phyloP scores from a whole-genome alignment of 2,113 vertebrate species.

The Myrmophylax atrothorax region DNA sequence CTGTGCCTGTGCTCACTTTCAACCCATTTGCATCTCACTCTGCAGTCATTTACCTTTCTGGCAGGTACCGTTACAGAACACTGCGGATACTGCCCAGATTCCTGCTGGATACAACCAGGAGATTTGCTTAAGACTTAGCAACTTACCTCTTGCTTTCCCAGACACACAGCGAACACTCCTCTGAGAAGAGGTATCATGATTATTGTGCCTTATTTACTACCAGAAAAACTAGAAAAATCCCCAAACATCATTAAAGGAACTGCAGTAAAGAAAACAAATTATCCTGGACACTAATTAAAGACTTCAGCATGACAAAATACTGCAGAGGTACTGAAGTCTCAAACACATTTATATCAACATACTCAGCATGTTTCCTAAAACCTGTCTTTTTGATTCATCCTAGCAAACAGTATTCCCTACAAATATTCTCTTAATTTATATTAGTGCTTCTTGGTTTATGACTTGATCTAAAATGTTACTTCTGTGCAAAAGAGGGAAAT shows the following conservation, averaged over 20 bases:
- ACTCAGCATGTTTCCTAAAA: not conserved
- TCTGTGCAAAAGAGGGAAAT: not conserved
- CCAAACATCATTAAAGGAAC: not conserved
- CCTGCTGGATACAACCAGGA: not conserved
- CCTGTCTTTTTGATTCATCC: not conserved
- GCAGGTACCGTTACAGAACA: not conserved
- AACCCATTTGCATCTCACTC: not conserved
- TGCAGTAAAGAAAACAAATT: not conserved
- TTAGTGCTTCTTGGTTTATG: not conserved
- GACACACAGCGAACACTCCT: not conserved
- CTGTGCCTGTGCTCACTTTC: not conserved
- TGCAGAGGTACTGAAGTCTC: not conserved
- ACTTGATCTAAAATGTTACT: not conserved
- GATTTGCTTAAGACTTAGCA: not conserved
- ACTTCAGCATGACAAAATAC: not conserved
- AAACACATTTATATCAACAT: not conserved
- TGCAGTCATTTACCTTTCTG: not conserved
- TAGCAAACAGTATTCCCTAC: not conserved
- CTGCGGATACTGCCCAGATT: not conserved
- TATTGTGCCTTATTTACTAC: not conserved
- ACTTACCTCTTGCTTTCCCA: not conserved
- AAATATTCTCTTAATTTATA: not conserved
- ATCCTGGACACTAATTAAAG: not conserved
- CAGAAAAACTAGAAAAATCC: not conserved
- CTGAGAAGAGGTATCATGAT: not conserved